Evolutionary conservation across 2,797 vertebrate genomes (phyloP).

Genomic region (Lophura swinhoii): DNA sequence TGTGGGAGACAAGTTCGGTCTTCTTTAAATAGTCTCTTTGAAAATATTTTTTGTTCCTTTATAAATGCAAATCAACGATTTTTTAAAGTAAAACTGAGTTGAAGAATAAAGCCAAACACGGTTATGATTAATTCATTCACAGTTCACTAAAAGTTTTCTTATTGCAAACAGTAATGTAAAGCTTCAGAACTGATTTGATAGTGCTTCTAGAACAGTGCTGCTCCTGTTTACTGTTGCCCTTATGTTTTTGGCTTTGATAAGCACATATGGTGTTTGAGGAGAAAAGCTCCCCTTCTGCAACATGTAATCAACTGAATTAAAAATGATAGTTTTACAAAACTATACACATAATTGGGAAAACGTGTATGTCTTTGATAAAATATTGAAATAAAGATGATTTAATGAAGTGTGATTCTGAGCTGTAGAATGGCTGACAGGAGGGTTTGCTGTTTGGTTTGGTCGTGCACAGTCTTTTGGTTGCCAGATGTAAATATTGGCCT

Average conservation of each 20-base stretch:
- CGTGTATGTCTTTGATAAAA: background rate
- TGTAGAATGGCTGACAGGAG: background rate
- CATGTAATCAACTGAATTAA: background rate
- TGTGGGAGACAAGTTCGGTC: background rate
- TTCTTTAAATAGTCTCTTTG: background rate
- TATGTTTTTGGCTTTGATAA: background rate
- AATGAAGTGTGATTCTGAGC: background rate
- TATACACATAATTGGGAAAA: background rate
- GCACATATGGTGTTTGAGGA: background rate
- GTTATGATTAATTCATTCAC: background rate
- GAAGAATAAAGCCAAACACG: background rate
- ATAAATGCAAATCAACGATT: background rate
- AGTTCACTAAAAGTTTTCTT: background rate
- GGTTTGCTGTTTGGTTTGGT: background rate
- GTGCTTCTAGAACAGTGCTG: background rate
- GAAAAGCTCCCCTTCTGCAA: background rate
- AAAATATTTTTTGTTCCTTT: conserved; percentile 1
- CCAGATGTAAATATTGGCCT: background rate
- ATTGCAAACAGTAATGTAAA: background rate
- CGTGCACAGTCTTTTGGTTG: background rate
- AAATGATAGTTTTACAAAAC: background rate
- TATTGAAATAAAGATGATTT: background rate
- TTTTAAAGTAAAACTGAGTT: background rate
- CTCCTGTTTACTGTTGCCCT: background rate
- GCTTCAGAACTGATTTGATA: background rate